Conservation (phyloP, 2,888 invertebrate genomes). For the Seladonia tumulorum region DNA sequence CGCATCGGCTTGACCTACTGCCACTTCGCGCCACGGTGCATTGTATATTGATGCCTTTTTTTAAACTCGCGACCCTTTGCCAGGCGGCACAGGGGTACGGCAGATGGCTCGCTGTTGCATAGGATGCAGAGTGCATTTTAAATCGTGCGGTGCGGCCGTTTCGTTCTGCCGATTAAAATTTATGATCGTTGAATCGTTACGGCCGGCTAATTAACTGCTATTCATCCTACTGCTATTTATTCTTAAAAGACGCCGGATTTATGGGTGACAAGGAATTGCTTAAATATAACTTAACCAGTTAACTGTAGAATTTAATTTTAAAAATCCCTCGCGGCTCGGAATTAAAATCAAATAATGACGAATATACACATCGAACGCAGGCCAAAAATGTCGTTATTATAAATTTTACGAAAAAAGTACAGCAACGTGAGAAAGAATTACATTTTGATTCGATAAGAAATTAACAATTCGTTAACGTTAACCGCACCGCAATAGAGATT, state of each 20-base stretch:
- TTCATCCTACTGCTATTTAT: not conserved
- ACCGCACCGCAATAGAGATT: too few species aligned
- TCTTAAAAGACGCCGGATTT: not conserved
- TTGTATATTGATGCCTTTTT: constrained; percentile 46
- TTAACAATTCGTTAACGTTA: too few species aligned
- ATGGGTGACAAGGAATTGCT: too few species aligned
- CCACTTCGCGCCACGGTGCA: constrained; percentile 14
- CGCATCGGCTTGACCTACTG: constrained; percentile 49
- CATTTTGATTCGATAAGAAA: too few species aligned
- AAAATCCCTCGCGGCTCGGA: too few species aligned
- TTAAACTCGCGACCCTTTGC: constrained; percentile 12
- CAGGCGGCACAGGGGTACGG: not conserved
- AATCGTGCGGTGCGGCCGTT: not conserved
- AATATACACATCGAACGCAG: too few species aligned
- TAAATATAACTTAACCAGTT: too few species aligned
- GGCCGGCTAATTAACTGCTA: not conserved
- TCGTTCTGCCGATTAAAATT: not conserved
- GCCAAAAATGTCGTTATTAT: too few species aligned
- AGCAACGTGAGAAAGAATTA: too few species aligned
- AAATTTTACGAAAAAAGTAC: too few species aligned
- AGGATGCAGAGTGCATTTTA: not conserved
- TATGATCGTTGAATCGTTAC: not conserved
- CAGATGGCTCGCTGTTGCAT: not conserved
- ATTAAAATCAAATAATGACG: too few species aligned
- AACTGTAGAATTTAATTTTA: too few species aligned